phyloP scores from a whole-genome alignment of 2,113 vertebrate species.

The Mormyrus lacerda region DNA sequence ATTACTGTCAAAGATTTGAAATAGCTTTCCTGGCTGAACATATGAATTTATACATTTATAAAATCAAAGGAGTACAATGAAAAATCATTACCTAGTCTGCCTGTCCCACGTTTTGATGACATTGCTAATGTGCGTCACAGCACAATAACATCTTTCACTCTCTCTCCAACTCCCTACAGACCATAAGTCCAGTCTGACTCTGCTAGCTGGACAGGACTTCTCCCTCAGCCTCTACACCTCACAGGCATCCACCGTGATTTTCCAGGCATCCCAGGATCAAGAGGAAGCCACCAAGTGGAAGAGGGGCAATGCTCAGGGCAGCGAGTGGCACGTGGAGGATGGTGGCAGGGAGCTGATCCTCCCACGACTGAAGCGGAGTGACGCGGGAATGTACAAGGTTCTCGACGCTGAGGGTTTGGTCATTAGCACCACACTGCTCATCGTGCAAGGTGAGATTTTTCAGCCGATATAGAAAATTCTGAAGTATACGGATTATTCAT shows the following conservation, averaged over 20 bases:
- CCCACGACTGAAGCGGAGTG: not conserved
- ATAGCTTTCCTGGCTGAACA: not conserved
- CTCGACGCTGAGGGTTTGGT: conserved; percentile 47
- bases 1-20: not conserved
- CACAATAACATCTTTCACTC: not conserved
- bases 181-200: conserved; percentile 26
- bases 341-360: conserved; percentile 28
- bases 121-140: not conserved
- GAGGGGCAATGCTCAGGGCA: not conserved
- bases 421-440: conserved; percentile 51
- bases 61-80: not conserved
- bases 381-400: conserved; percentile 51
- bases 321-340: not conserved
- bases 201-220: conserved; percentile 36
- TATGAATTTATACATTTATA: not conserved
- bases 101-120: not conserved
- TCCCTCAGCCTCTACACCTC: conserved; percentile 45
- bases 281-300: conserved; percentile 44
- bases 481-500: not conserved
- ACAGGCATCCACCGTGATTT: conserved; percentile 40
- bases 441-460: conserved; percentile 39
- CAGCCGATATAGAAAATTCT: not conserved
- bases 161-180: conserved; percentile 34
- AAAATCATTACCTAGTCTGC: not conserved
- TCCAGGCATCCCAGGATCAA: conserved; percentile 29